These are phyloP conservation scores for Clistopyga incitator DNA, from an alignment of 2,888 invertebrate species.

Conservation along the genomic window DNA sequence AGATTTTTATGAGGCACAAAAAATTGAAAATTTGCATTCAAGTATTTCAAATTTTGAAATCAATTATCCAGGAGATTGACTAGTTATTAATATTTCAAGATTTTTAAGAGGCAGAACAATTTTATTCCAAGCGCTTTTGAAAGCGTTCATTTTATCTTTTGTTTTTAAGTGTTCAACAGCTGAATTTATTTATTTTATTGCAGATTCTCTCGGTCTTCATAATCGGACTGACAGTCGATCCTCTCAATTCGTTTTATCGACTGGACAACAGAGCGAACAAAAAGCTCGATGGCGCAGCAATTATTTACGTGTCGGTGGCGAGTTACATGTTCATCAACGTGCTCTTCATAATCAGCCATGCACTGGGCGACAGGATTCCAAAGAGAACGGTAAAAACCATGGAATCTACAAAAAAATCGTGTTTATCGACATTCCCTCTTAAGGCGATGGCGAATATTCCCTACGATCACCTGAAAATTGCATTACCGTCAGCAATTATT, in stretches of 20 bases:
- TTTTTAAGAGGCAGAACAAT: no score
- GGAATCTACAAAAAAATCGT: background rate
- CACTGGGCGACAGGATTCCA: slow-evolving; percentile 87
- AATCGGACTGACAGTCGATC: slow-evolving; percentile 88
- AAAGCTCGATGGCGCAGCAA: slow-evolving; percentile 87
- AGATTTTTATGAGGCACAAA: no score
- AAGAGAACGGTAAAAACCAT: slow-evolving; percentile 86
- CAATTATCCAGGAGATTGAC: no score
- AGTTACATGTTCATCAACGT: slow-evolving; percentile 89
- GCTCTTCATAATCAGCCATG: slow-evolving; percentile 87
- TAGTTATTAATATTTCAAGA: background rate
- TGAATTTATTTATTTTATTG: slow-evolving; percentile 68
- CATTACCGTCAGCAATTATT: no score
- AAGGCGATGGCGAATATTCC: no score
- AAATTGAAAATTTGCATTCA: no score
- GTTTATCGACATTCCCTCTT: background rate
- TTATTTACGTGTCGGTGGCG: slow-evolving; percentile 88
- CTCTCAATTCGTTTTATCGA: slow-evolving; percentile 84
- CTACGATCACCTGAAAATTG: no score
- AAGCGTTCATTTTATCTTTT: no score
- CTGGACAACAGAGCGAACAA: slow-evolving; percentile 83
- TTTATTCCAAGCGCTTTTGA: no score
- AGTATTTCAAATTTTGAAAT: no score
- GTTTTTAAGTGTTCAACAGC: background rate
- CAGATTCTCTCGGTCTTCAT: slow-evolving; percentile 88